Base-by-base conservation (phyloP, 2,888 invertebrate genomes). In the Hypena proboscidalis region DNA sequence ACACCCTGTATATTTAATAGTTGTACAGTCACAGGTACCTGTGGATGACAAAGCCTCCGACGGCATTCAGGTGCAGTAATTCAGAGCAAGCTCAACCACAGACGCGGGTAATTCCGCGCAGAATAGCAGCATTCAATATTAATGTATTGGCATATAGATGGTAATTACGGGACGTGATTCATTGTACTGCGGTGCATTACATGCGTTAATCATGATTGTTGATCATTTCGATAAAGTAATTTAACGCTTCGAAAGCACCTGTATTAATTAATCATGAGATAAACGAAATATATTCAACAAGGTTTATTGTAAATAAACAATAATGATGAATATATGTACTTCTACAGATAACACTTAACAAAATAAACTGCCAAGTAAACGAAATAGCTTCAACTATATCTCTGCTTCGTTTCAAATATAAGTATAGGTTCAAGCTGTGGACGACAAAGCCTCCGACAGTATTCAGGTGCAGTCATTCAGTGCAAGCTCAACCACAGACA, bases 71-170 rank as follows among this genome's bases (percentile, higher is more conserved):
- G 71, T 74, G 80, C 78, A 79, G 81, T 86, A 85, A 86, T 85
- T 86, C 79, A 84, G 80, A 71, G 71, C 74, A 79, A 79, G 82
- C 80, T 82, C 78, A 76, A 77, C 80, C 78, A 77, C 83, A 83
- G 83, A 78, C 82, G 75, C 68, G 76, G 77, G 84, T 85, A 84
- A 87, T 89, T 85, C 71, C 70, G 74, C 59, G 65, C 83, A 79
- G 83, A 83, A 85, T 82, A 80, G 82, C 75, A 74, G 80, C 82
- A 82, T 87, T 87, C 85, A 88, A 86, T 88, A 87, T 83, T 85
- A 86, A 89, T 84, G 83, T 80, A 86, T 85, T 83, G 84, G 81
- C 83, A 81, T 83, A 84, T 83, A 85, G 77, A 83, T 80, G 76
- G 80, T 74, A 79, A 80, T 83, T 83, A 83, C 71, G 69, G 70